Percentiles rank a stretch among this genome's conserved stretches.
phyloP scores from a whole-genome alignment of 1,140 invertebrate species.

The Bombus consobrinus region DNA sequence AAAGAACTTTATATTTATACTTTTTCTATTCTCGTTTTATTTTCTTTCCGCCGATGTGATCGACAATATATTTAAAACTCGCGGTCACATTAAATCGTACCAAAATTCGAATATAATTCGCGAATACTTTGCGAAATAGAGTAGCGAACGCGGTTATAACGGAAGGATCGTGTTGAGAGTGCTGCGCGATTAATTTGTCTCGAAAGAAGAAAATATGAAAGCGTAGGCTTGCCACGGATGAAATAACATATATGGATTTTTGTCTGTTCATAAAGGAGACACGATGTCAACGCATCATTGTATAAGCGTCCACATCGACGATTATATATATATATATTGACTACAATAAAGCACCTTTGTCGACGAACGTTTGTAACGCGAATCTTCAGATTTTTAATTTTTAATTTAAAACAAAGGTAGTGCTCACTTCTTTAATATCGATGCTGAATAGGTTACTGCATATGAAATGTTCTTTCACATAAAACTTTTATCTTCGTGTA shows the following conservation, averaged over 20 bases:
- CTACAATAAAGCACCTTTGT: background rate
- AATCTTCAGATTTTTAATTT: background rate
- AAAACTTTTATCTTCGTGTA: background rate
- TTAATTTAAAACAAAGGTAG: no score
- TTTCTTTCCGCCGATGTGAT: no score
- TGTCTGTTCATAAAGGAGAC: conserved; percentile 21
- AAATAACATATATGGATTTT: conserved; percentile 43
- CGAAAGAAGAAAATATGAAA: conserved; percentile 1
- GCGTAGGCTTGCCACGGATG: conserved; percentile 36
- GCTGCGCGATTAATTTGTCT: background rate
- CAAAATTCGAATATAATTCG: background rate
- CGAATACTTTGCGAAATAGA: background rate
- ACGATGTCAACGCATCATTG: background rate
- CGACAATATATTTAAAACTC: background rate
- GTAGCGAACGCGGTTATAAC: no score
- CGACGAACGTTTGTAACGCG: background rate
- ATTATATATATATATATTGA: background rate
- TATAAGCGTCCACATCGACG: background rate
- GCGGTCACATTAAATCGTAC: background rate
- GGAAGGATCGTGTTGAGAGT: background rate
- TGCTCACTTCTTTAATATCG: no score
- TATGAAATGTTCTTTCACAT: background rate
- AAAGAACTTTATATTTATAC: no score
- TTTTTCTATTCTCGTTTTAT: background rate
- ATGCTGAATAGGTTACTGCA: background rate